Evolutionary conservation across 2,888 invertebrate genomes (phyloP).

Genomic region (Elegia similella): DNA sequence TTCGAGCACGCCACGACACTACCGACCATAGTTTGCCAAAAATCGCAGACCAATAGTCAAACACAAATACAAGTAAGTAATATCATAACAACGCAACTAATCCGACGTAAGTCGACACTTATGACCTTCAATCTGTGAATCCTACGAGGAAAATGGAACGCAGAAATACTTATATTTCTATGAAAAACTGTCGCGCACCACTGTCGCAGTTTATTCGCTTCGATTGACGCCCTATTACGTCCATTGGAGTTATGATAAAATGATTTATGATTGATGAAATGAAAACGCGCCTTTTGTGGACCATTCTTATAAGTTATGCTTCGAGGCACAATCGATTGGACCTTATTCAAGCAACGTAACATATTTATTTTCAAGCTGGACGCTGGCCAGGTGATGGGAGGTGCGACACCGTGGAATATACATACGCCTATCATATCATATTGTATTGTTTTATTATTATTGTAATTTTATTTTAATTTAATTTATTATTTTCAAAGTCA

Average conservation of each 20-base stretch:
- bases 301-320: too few relatives aligned
- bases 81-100: slow-evolving; percentile 2
- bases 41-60: neutral
- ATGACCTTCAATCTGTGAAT: neutral
- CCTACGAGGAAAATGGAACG: slow-evolving; percentile 1
- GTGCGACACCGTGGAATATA: too few relatives aligned
- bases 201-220: slow-evolving; percentile 7
- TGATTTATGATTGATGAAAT: neutral
- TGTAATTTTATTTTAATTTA: too few relatives aligned
- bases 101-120: slow-evolving; percentile 6
- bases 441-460: too few relatives aligned
- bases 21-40: too few relatives aligned
- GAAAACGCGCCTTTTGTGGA: neutral
- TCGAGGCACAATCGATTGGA: too few relatives aligned
- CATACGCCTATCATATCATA: too few relatives aligned
- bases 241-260: neutral
- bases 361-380: too few relatives aligned
- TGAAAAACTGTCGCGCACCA: slow-evolving; percentile 5
- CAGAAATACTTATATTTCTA: neutral
- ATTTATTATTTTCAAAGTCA: too few relatives aligned
- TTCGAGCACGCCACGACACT: too few relatives aligned
- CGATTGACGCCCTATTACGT: slow-evolving; percentile 15
- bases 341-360: too few relatives aligned
- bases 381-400: too few relatives aligned
- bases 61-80: neutral